Percentiles rank a stretch among this genome's conserved stretches.
Evolutionary conservation across 2,888 invertebrate genomes (phyloP).

Genomic region (Cosmopolites sordidus): DNA sequence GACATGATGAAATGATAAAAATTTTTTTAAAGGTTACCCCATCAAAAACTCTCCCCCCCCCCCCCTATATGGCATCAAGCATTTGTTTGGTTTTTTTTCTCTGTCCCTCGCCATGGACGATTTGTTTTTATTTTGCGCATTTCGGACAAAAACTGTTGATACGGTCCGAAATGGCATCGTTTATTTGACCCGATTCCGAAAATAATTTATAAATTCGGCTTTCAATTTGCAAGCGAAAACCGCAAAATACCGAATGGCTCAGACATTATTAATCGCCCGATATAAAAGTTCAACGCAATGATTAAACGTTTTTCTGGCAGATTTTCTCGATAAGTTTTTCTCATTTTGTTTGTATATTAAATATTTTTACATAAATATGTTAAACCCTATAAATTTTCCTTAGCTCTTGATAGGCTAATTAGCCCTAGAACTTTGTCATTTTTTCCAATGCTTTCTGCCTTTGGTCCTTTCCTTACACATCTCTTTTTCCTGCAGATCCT

Average conservation of each 20-base stretch:
- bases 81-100: neutral
- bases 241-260: constrained; percentile 3
- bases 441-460: too few relatives aligned
- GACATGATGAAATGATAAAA: too few relatives aligned
- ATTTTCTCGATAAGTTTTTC: too few relatives aligned
- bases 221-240: constrained; percentile 21
- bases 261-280: neutral
- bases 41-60: neutral
- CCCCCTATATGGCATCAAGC: too few relatives aligned
- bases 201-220: constrained; percentile 26
- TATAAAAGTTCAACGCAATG: neutral
- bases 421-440: too few relatives aligned
- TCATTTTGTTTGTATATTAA: too few relatives aligned
- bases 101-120: neutral
- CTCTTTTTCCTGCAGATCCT: too few relatives aligned
- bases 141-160: constrained; percentile 22
- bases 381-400: too few relatives aligned
- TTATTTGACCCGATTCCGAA: constrained; percentile 25
- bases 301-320: neutral
- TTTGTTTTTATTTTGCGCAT: constrained; percentile 20
- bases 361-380: too few relatives aligned
- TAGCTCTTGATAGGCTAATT: too few relatives aligned
- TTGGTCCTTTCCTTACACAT: too few relatives aligned
- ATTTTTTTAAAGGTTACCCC: too few relatives aligned
- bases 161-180: constrained; percentile 17